Conservation (phyloP, 2,797 vertebrate species). For the Salmo trutta region DNA sequence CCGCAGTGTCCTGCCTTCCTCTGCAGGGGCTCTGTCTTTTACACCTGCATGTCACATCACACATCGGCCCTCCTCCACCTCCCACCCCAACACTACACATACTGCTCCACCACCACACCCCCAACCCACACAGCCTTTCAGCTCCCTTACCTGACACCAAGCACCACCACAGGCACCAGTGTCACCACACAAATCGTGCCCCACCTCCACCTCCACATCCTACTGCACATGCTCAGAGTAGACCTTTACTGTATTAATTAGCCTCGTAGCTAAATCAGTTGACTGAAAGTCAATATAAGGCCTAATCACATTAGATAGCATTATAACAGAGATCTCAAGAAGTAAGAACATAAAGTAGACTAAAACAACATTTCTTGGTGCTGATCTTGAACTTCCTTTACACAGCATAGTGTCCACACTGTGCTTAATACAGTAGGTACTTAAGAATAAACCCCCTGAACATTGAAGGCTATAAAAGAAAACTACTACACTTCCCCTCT, state of each 20-base stretch:
- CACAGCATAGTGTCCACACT: neutral
- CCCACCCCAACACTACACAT: neutral
- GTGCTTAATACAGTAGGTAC: neutral
- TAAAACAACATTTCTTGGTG: neutral
- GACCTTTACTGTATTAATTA: too few species aligned
- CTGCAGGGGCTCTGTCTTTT: constrained; percentile 8
- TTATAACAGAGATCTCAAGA: neutral
- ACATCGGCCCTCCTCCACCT: neutral
- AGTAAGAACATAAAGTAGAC: neutral
- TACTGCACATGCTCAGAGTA: too few species aligned
- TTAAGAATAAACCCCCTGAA: neutral
- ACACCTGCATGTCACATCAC: constrained; percentile 13
- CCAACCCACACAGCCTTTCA: neutral
- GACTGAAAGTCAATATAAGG: neutral
- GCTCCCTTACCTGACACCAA: neutral
- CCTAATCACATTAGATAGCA: neutral
- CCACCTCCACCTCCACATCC: too few species aligned
- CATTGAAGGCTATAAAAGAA: neutral
- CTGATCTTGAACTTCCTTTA: neutral
- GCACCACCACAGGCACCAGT: neutral
- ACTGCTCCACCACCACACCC: neutral
- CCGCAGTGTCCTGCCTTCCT: neutral
- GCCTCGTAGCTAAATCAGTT: too few species aligned
- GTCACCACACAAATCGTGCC: too few species aligned
- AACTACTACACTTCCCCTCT: neutral